These are phyloP conservation scores for Hoplodrina ambigua DNA, from an alignment of 2,888 invertebrate species.

Conservation along the genomic window DNA sequence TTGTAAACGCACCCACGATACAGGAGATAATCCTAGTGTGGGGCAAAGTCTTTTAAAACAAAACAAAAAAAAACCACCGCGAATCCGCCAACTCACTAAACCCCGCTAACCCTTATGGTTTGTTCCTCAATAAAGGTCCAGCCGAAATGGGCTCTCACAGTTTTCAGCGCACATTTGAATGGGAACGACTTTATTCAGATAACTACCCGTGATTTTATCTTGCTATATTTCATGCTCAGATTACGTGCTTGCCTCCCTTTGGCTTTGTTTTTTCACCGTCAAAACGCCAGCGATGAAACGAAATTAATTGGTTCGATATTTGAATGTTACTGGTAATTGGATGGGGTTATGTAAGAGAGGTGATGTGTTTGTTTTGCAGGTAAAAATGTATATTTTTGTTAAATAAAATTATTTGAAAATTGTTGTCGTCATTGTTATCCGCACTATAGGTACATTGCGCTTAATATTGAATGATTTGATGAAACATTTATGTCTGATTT, in stretches of 20 bases:
- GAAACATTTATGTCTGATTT: too few species aligned
- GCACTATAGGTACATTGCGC: background rate
- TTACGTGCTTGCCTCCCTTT: slow-evolving; percentile 66
- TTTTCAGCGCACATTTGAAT: slow-evolving; percentile 86
- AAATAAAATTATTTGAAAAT: too few species aligned
- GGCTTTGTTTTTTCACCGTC: slow-evolving; percentile 58
- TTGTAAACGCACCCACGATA: too few species aligned
- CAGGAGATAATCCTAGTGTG: too few species aligned
- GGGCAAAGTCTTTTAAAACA: too few species aligned
- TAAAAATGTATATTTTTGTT: background rate
- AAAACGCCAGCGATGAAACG: slow-evolving; percentile 51
- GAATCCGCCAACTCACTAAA: slow-evolving; percentile 18
- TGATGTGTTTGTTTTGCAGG: slow-evolving; percentile 13
- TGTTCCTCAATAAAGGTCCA: slow-evolving; percentile 74
- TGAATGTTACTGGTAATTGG: slow-evolving; percentile 56
- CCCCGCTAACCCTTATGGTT: slow-evolving; percentile 41
- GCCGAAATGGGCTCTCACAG: slow-evolving; percentile 79
- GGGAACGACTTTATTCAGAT: slow-evolving; percentile 87
- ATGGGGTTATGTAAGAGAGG: slow-evolving; percentile 33
- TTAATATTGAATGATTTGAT: too few species aligned
- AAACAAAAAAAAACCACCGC: background rate
- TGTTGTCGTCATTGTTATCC: background rate
- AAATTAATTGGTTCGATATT: slow-evolving; percentile 60
- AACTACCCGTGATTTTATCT: slow-evolving; percentile 81
- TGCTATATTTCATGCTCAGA: slow-evolving; percentile 81